Evolutionary conservation across 2,888 invertebrate species (phyloP).

Genomic region (Eupithecia subfuscata): DNA sequence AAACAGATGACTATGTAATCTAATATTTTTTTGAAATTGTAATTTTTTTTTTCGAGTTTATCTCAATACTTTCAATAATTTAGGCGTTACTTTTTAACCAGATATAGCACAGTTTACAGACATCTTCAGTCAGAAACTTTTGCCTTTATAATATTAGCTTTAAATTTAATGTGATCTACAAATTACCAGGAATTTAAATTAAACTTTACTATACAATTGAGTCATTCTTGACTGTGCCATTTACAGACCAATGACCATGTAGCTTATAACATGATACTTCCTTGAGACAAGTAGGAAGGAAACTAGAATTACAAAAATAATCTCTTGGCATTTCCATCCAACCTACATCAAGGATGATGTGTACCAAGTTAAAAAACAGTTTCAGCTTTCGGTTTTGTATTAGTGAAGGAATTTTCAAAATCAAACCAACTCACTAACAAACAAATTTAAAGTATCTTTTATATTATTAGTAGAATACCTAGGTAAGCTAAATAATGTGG

Average conservation of each 20-base stretch:
- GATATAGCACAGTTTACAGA: neutral
- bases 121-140: neutral
- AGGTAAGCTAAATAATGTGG: neutral
- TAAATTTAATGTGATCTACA: neutral
- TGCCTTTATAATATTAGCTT: neutral
- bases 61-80: neutral
- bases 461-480: neutral
- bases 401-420: neutral
- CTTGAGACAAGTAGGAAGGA: constrained; percentile 16
- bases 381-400: neutral
- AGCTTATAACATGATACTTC: neutral
- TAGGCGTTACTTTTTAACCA: neutral
- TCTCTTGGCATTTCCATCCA: constrained; percentile 3
- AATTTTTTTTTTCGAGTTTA: too few relatives aligned
- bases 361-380: neutral
- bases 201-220: neutral
- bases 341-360: neutral
- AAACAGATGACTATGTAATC: neutral
- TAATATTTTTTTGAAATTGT: too few relatives aligned
- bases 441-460: too few relatives aligned
- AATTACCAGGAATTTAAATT: neutral
- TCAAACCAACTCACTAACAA: neutral
- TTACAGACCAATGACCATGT: constrained; percentile 3
- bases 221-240: neutral
- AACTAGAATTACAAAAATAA: constrained; percentile 12